A percentile compares a stretch with the other conserved stretches of the same genome.
These are phyloP conservation scores for Tenodera sinensis DNA, from an alignment of 2,888 invertebrate species.

Conservation along the genomic window DNA sequence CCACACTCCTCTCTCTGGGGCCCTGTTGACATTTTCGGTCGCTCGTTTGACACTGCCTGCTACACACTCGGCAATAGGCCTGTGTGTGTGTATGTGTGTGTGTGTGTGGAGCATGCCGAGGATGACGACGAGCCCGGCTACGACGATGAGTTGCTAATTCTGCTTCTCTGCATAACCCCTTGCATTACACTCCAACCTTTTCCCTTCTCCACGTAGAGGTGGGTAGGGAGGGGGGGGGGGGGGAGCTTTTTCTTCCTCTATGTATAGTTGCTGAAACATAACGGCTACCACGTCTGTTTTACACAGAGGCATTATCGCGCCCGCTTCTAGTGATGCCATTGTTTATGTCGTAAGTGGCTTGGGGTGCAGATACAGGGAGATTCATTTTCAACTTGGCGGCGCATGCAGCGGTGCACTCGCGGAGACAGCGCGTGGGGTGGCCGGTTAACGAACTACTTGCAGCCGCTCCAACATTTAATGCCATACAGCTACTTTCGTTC, in stretches of 20 bases:
- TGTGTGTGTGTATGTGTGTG: neutral
- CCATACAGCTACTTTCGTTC: too few species aligned
- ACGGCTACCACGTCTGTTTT: neutral
- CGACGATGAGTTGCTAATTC: conserved; percentile 8
- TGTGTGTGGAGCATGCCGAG: neutral
- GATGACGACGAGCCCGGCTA: neutral
- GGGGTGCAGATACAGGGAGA: neutral
- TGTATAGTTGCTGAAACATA: neutral
- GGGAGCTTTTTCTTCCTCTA: neutral
- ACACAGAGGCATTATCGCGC: neutral
- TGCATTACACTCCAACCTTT: neutral
- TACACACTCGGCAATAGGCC: conserved; percentile 8
- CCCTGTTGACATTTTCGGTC: conserved; percentile 32
- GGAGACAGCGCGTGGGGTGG: too few species aligned
- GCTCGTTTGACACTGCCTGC: conserved; percentile 27
- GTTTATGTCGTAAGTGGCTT: neutral
- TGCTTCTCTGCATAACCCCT: neutral
- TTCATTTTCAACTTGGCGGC: neutral
- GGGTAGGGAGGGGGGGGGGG: neutral
- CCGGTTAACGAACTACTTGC: too few species aligned
- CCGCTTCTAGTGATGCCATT: neutral
- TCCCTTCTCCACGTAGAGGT: neutral
- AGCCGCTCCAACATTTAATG: too few species aligned
- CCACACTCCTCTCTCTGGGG: conserved; percentile 25
- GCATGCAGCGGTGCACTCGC: neutral